Conservation (phyloP, 2,113 vertebrate species). For the Zosterops pallidus region DNA sequence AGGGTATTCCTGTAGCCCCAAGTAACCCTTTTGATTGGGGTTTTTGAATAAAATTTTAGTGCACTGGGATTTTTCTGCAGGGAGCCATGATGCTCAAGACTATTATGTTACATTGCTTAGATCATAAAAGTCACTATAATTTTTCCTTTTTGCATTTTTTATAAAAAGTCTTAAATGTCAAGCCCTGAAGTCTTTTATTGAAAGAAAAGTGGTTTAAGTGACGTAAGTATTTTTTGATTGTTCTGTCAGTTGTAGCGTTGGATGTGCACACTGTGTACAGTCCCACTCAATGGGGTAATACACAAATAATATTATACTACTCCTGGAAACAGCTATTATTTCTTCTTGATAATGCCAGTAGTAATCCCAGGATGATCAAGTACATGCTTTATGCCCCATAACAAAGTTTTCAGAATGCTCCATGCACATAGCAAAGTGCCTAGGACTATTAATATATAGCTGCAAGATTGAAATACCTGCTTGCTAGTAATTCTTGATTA, state of each 20-base stretch:
- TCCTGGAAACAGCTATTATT: neutral
- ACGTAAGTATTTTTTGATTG: neutral
- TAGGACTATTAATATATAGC: neutral
- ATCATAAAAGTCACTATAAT: neutral
- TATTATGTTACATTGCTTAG: neutral
- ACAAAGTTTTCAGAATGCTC: neutral
- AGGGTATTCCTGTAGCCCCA: neutral
- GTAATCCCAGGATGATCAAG: neutral
- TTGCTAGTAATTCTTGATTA: neutral
- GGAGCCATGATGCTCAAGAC: neutral
- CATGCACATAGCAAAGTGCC: neutral
- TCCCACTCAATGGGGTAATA: neutral
- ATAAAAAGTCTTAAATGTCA: neutral
- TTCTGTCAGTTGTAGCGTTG: neutral
- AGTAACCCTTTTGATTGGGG: neutral
- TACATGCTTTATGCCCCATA: neutral
- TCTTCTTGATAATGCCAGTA: neutral
- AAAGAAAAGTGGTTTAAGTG: neutral
- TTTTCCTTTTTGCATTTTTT: neutral
- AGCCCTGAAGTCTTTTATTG: neutral
- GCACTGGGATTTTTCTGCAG: neutral
- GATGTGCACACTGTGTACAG: neutral
- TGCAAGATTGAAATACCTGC: neutral
- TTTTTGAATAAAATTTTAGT: neutral
- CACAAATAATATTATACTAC: neutral